Percentiles rank a stretch among this genome's conserved stretches.
These are phyloP conservation scores for Taenioides sp. DNA, from an alignment of 2,797 vertebrate species.

Conservation along the genomic window DNA sequence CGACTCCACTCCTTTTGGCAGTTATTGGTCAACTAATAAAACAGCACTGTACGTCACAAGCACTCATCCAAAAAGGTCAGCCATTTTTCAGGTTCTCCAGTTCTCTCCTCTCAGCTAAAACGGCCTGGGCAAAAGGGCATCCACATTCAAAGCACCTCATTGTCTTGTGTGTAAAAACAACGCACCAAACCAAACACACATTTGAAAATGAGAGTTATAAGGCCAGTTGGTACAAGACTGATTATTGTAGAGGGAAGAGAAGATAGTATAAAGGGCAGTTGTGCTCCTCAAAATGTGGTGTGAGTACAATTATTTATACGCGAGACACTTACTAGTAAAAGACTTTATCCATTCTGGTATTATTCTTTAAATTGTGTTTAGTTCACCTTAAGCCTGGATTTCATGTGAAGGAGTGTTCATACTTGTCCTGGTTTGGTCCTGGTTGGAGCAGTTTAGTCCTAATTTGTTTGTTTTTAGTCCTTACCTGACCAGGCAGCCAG, in stretches of 20 bases:
- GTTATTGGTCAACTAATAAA: conserved; percentile 40
- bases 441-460: no score
- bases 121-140: conserved; percentile 47
- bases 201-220: neutral
- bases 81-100: conserved; percentile 38
- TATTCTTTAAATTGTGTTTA: no score
- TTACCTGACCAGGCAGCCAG: no score
- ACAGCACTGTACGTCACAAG: conserved; percentile 30
- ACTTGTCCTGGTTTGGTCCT: no score
- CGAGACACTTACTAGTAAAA: no score
- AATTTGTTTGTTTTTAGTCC: no score
- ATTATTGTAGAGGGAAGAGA: neutral
- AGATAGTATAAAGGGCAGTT: neutral
- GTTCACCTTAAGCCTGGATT: no score
- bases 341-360: no score
- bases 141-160: conserved; percentile 26
- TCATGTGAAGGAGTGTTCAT: no score
- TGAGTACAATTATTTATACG: neutral
- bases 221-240: conserved; percentile 18
- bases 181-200: neutral
- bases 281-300: neutral
- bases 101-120: conserved; percentile 42
- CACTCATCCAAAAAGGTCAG: conserved; percentile 50
- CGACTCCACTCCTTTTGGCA: conserved; percentile 1
- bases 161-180: conserved; percentile 27